Evolutionary conservation across 2,113 vertebrate species (phyloP), one percentile per base, ranked within the genome.

Genomic region (Tychaedon coryphoeus): DNA sequence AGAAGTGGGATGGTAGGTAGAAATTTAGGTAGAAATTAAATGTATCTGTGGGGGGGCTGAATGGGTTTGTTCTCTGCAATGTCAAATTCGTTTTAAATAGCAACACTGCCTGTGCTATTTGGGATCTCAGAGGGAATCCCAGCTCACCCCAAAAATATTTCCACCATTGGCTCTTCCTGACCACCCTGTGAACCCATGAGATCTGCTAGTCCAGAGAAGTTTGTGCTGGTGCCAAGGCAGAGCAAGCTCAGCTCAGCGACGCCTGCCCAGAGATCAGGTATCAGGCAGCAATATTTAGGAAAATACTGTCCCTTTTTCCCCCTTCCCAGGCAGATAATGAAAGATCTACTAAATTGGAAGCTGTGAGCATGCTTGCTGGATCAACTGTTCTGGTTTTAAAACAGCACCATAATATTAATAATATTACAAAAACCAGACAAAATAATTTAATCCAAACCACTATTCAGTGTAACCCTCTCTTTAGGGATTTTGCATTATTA

Each of bases 131-230:
- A 74, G 82, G 84, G 58, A 96, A 78, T 88, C 73, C 64, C 78
- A 61, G 56, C 73, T 93, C 79, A 71, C 62, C 76, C 90, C 90
- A 51, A 67, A 93, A 86, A 54, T 93, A 87, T 91, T 90, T 54
- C 64, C 61, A 54, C 66, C 8, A 2, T 8, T 64, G 8, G 19
- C 74, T 90, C 1, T 16, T 91, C 91, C 82, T 95, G 96, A 81
- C 82, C 96, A 92, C 75, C 51, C 90, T 36, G 26, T 96, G 97
- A 97, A 95, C 90, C 81, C 45, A 1, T 3, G 64, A 92, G 85
- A 61, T 83, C 94, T 97, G 96, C 61, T 87, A 88, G 84, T 90
- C 77, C 87, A n/a, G 88, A 67, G 40, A 67, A 86, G 71, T 34
- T 78, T 26, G 62, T 13, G 80, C 81, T 57, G 33, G 70, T 94